These are phyloP conservation scores for Pararge aegeria DNA, from an alignment of 1,140 invertebrate genomes.

Conservation along the genomic window DNA sequence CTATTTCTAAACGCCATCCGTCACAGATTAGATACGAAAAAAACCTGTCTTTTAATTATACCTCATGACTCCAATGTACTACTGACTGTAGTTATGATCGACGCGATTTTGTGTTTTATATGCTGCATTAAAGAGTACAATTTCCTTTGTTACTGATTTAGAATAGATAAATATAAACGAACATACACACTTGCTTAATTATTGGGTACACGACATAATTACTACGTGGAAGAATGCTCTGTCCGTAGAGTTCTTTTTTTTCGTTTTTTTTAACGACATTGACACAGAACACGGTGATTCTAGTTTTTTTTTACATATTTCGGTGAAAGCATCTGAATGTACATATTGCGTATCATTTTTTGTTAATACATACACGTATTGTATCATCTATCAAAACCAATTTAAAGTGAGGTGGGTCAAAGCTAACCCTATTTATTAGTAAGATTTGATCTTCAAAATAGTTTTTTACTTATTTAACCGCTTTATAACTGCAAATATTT, in stretches of 20 bases:
- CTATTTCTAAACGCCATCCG: constrained; percentile 51
- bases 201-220: constrained; percentile 63
- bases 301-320: constrained; percentile 3
- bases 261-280: constrained; percentile 16
- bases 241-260: constrained; percentile 40
- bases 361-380: too few species aligned
- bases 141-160: constrained; percentile 35
- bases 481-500: too few species aligned
- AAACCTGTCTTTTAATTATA: constrained; percentile 57
- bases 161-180: constrained; percentile 45
- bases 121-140: constrained; percentile 39
- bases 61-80: constrained; percentile 34
- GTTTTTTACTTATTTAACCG: too few species aligned
- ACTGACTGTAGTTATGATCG: constrained; percentile 19
- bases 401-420: too few species aligned
- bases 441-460: too few species aligned
- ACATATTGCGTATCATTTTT: too few species aligned
- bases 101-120: constrained; percentile 26
- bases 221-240: constrained; percentile 33
- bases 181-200: constrained; percentile 54
- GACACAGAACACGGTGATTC: constrained; percentile 25
- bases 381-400: too few species aligned
- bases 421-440: too few species aligned
- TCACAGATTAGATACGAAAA: constrained; percentile 48
- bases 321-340: background rate